Evolutionary conservation across 2,797 vertebrate genomes (phyloP), one percentile per base, ranked within the genome.

Genomic region (Neosalanx taihuensis): DNA sequence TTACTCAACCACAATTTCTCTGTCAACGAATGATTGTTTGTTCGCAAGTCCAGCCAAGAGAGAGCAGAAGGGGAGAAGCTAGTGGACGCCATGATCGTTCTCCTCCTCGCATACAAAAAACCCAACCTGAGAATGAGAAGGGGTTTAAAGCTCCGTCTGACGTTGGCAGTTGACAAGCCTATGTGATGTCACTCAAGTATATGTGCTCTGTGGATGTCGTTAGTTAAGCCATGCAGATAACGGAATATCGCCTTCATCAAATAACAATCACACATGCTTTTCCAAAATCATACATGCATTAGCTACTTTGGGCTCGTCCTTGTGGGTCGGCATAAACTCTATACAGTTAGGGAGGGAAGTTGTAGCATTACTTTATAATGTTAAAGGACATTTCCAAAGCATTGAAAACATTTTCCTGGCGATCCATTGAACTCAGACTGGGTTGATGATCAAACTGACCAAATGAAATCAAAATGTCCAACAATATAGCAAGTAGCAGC

Each of bases 211-310:
- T 84, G 86, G 82, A 83, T 79, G 81, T 29, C 84, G 56, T 35
- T 31, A 77, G 81, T 65, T 75, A 89, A 89, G 88, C 89, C 91
- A 92, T 92, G 91, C 91, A 92, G 78, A 74, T 72, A 89, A 90
- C 85, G 85, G 83, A 91, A 91, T 83, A 87, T 85, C 82, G 87
- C 87, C 84, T 83, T 88, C 41, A 66, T 70, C 84, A 88, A 85
- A 88, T 79, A 86, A 87, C 86, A 89, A 84, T 89, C 87, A 71
- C 84, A 88, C 89, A 91, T 90, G 89, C 90, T 87, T 86, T 85
- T 84, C 86, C 81, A 85, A 87, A 89, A 89, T 86, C 86, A 89
- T 83, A 90, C 91, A 91, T 91, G 91, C 91, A 91, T 86, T 75
- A 83, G 79, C 79, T 84, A 77, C 72, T 76, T 86, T 80, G 81